These are phyloP conservation scores for Heteromormyrus szaboi DNA, from an alignment of 2,797 vertebrate species.

Conservation along the genomic window DNA sequence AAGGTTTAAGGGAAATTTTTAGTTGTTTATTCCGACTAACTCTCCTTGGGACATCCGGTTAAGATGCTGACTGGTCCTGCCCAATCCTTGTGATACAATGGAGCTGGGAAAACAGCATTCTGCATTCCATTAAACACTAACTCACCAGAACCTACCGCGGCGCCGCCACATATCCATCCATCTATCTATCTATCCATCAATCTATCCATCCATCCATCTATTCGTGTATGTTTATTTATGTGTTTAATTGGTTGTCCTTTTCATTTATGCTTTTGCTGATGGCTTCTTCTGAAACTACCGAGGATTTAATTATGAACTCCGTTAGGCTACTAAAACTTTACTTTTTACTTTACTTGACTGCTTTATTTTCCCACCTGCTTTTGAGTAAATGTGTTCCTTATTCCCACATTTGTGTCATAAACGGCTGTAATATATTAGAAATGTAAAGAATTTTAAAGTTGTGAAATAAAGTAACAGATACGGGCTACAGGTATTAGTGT, in stretches of 20 bases:
- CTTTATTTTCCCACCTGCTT: not conserved
- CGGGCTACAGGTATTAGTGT: not conserved
- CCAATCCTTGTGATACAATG: not conserved
- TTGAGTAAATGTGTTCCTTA: not conserved
- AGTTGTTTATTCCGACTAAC: not conserved
- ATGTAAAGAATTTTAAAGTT: not conserved
- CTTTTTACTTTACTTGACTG: not conserved
- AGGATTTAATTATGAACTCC: not conserved
- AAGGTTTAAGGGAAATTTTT: not conserved
- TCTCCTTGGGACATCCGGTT: not conserved
- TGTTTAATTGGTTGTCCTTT: not conserved
- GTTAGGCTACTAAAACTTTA: not conserved
- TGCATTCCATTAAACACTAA: not conserved
- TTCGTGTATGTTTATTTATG: not conserved
- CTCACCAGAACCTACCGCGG: not conserved
- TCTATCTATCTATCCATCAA: too few species aligned
- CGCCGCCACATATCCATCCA: not conserved
- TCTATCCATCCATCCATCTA: not conserved
- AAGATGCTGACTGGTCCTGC: not conserved
- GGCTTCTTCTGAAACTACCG: not conserved
- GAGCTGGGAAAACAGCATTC: not conserved
- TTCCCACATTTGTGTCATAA: not conserved
- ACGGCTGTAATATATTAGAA: not conserved
- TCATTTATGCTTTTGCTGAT: not conserved
- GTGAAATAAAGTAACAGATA: not conserved